Base-by-base conservation (phyloP, 2,888 invertebrate genomes). In the Lydus trimaculatus region DNA sequence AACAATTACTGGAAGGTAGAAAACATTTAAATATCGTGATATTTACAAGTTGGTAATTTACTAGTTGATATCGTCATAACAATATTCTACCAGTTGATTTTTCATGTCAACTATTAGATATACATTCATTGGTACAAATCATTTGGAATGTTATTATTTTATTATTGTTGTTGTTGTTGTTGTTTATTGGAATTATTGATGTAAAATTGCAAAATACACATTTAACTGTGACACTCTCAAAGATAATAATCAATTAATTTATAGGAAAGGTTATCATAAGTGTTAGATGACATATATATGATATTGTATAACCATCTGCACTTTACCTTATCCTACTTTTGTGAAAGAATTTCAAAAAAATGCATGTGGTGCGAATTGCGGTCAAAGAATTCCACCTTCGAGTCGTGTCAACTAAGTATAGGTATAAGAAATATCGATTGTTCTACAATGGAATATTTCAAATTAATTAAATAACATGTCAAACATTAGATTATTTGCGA, bases 1-100 rank as follows among this genome's bases (percentile, higher is more conserved):
- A 25, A 52, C 52, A 52, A 64, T 68, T 61, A 61, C 28, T 58
- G 58, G 33, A 58, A 61, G 66, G 52, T 64, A 58, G 48, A 58
- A 25, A 28, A 61, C 64, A 61, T 68, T 68, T 64, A 68, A 68
- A 68, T 68, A 64, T 61, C 68, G 39, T 43, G 68, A 61, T 68
- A 68, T 68, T 68, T 68, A 20, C 52, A 25, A 52, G 25, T 13
- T 25, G 52, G 63, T 48, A 63, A 67, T 67, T 63, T 48, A 67
- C 61, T 31, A 31, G 60, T 36, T 56, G 64, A 31, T 64, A 62
- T 64, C 62, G 64, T 68, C 68, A 68, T 64, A 61, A 61, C 61
- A 62, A 64, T 61, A 48, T 33, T 61, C 33, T 31, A 62, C 15
- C 23, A 56, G 48, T 20, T 48, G 48, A 64, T 67, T 67, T 64